A percentile compares a stretch with the other conserved stretches of the same genome.
These are phyloP conservation scores for Microchirus variegatus DNA, from an alignment of 2,797 vertebrate species.

Conservation along the genomic window DNA sequence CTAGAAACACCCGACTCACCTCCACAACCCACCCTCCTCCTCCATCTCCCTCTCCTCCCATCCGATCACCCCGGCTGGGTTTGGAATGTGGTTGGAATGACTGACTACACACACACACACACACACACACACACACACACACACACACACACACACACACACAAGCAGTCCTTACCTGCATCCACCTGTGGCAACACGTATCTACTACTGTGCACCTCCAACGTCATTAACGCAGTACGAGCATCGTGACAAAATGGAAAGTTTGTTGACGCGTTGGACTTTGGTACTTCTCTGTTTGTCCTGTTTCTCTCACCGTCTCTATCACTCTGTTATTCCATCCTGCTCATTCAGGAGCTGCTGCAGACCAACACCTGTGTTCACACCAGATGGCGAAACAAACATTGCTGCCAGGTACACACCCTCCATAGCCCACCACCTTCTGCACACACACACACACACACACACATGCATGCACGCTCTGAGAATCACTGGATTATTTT, in stretches of 20 bases:
- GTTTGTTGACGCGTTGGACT: neutral
- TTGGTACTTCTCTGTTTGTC: constrained; percentile 1
- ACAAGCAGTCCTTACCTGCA: constrained; percentile 56
- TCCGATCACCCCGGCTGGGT: constrained; percentile 80
- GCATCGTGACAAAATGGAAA: neutral
- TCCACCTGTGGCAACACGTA: constrained; percentile 49
- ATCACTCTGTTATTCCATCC: constrained; percentile 23
- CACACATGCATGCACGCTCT: neutral
- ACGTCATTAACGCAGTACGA: neutral
- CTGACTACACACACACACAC: constrained; percentile 56
- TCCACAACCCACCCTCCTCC: constrained; percentile 65
- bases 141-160: constrained; percentile 25
- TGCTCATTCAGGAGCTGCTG: constrained; percentile 89
- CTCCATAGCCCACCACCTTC: constrained; percentile 20
- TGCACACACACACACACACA: constrained; percentile 18
- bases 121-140: constrained; percentile 33
- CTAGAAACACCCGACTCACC: constrained; percentile 79
- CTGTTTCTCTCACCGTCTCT: constrained; percentile 8
- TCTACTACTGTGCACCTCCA: constrained; percentile 15
- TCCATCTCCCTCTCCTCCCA: constrained; percentile 71
- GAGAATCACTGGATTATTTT: neutral
- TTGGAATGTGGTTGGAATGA: constrained; percentile 77
- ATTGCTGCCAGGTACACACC: constrained; percentile 90
- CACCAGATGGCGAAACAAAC: constrained; percentile 94
- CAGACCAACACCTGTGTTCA: constrained; percentile 88